These are phyloP conservation scores for Cyanoderma ruficeps DNA, from an alignment of 2,113 vertebrate genomes.

Conservation along the genomic window DNA sequence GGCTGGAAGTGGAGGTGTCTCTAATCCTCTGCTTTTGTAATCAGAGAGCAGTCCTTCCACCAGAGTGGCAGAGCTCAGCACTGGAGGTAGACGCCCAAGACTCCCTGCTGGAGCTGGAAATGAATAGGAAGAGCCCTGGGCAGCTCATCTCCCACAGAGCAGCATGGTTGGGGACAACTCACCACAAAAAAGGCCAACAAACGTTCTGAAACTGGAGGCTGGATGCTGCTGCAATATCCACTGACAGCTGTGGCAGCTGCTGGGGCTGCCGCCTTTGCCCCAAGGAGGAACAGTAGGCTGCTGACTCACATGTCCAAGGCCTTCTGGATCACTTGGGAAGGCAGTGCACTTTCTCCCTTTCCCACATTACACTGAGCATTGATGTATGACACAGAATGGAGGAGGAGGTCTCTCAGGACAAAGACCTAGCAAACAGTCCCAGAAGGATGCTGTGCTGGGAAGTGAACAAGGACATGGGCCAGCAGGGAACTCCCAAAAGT, in stretches of 20 bases:
- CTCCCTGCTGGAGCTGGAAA: not conserved
- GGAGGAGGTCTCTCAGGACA: not conserved
- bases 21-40: not conserved
- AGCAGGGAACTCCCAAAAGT: not conserved
- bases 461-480: accelerated
- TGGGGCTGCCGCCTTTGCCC: not conserved
- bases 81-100: not conserved
- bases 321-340: not conserved
- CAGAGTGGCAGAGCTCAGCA: not conserved
- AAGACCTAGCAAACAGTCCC: not conserved
- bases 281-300: not conserved
- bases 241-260: not conserved
- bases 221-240: not conserved
- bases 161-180: not conserved
- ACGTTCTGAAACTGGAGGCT: not conserved
- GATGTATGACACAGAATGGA: not conserved
- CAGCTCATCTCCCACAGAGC: not conserved
- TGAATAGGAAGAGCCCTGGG: accelerated
- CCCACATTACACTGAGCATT: not conserved
- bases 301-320: not conserved
- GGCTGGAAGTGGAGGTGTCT: not conserved
- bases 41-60: not conserved
- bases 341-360: not conserved
- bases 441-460: not conserved
- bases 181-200: not conserved